phyloP scores from a whole-genome alignment of 2,888 invertebrate species.

The Ephialtes manifestator region DNA sequence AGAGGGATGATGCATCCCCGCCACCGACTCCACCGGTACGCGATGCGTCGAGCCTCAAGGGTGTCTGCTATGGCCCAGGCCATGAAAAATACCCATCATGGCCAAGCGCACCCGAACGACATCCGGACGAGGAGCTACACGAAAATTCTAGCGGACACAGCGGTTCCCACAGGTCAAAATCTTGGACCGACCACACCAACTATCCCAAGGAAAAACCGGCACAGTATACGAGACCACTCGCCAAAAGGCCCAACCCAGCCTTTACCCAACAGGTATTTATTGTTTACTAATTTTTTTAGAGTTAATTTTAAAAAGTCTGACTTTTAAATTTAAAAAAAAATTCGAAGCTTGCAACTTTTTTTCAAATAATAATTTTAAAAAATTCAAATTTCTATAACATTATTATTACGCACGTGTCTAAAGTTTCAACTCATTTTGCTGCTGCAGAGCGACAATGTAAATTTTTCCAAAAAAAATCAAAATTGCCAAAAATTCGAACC shows the following conservation, averaged over 20 bases:
- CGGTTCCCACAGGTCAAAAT: slow-evolving; percentile 90
- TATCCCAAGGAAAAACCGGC: slow-evolving; percentile 90
- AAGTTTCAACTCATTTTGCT: too few relatives aligned
- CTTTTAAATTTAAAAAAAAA: too few relatives aligned
- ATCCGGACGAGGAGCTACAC: slow-evolving; percentile 85
- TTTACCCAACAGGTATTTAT: slow-evolving; percentile 88
- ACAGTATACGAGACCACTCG: slow-evolving; percentile 89
- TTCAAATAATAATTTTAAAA: too few relatives aligned
- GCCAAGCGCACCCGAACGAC: slow-evolving; percentile 89
- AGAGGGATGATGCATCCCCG: slow-evolving; percentile 87
- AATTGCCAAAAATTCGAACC: too few relatives aligned
- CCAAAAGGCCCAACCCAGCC: slow-evolving; percentile 88
- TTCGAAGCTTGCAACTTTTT: too few relatives aligned
- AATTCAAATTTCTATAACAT: too few relatives aligned
- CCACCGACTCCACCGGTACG: slow-evolving; percentile 89
- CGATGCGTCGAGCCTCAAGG: slow-evolving; percentile 90
- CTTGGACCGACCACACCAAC: slow-evolving; percentile 91
- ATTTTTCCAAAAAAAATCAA: too few relatives aligned
- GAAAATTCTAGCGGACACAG: slow-evolving; percentile 85
- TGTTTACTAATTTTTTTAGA: neutral
- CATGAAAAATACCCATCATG: slow-evolving; percentile 93
- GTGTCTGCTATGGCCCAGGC: slow-evolving; percentile 90
- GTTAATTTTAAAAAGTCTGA: too few relatives aligned
- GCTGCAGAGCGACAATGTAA: too few relatives aligned
- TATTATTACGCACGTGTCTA: too few relatives aligned